A percentile compares a stretch with the other conserved stretches of the same genome.
These are phyloP conservation scores for Lepidonotus clava DNA, from an alignment of 2,888 invertebrate species.

Conservation along the genomic window DNA sequence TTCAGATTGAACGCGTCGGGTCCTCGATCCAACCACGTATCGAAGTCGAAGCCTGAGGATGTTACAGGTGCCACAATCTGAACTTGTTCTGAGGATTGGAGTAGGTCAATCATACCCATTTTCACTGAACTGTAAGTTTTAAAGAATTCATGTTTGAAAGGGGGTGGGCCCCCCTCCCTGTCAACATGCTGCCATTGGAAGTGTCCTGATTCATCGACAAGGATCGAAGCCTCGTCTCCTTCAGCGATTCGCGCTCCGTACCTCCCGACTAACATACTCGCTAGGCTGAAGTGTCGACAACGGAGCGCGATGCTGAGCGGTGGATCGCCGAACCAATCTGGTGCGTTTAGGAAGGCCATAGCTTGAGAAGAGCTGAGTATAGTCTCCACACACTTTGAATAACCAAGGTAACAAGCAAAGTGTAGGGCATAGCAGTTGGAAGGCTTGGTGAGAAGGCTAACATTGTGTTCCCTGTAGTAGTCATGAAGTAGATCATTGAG, in stretches of 20 bases:
- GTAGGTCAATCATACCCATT: constrained; percentile 58
- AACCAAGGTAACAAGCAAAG: constrained; percentile 51
- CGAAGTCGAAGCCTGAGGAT: constrained; percentile 52
- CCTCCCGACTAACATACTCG: background rate
- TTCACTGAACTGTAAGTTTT: constrained; percentile 60
- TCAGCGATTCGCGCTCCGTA: background rate
- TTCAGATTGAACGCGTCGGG: constrained; percentile 59
- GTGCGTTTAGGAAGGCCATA: background rate
- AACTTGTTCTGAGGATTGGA: constrained; percentile 40
- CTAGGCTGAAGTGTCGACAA: background rate
- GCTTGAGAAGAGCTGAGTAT: background rate
- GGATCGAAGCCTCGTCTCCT: background rate
- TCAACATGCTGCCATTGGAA: background rate
- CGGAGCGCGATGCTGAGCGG: constrained; percentile 47
- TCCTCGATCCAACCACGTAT: constrained; percentile 58
- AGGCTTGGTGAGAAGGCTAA: background rate
- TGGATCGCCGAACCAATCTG: constrained; percentile 54
- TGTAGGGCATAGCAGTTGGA: constrained; percentile 42
- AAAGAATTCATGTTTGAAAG: constrained; percentile 39
- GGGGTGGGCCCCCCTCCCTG: background rate
- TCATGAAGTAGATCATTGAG: constrained; percentile 3
- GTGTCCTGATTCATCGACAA: background rate
- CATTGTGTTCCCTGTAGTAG: background rate
- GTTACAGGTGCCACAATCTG: constrained; percentile 55
- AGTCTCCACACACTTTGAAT: constrained; percentile 12